A percentile compares a stretch with the other conserved stretches of the same genome.
phyloP scores from a whole-genome alignment of 2,113 vertebrate species.

The Colossoma macropomum region DNA sequence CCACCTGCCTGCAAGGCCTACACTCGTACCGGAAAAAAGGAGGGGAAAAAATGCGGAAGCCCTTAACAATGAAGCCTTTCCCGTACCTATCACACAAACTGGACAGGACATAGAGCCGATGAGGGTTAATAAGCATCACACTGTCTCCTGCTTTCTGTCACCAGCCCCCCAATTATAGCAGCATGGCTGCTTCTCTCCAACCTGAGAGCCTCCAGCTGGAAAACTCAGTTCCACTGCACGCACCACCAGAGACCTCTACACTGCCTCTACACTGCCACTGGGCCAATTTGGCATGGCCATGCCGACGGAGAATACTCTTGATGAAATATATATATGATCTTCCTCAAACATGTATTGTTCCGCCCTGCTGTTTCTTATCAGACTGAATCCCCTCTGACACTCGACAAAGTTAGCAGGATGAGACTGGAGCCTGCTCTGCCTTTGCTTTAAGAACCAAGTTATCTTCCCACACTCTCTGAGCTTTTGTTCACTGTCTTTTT shows the following conservation, averaged over 20 bases:
- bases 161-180: constrained; percentile 79
- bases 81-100: constrained; percentile 68
- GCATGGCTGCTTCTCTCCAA: constrained; percentile 74
- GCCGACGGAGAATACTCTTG: constrained; percentile 76
- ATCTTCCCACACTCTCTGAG: constrained; percentile 18
- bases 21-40: constrained; percentile 8
- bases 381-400: constrained; percentile 64
- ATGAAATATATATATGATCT: constrained; percentile 83
- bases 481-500: neutral
- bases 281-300: constrained; percentile 79
- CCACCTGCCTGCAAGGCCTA: constrained; percentile 61
- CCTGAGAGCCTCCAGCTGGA: constrained; percentile 77
- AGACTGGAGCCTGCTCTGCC: constrained; percentile 46
- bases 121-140: constrained; percentile 77
- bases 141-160: constrained; percentile 73
- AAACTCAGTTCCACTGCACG: constrained; percentile 77
- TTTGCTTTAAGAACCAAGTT: constrained; percentile 1
- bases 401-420: constrained; percentile 63
- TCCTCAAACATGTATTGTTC: constrained; percentile 81
- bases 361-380: constrained; percentile 73
- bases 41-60: neutral
- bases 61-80: constrained; percentile 69
- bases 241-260: constrained; percentile 76
- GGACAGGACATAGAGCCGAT: constrained; percentile 70
- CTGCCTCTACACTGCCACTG: constrained; percentile 62